Evolutionary conservation across 2,888 invertebrate species (phyloP).

Genomic region (Hymenopus coronatus): DNA sequence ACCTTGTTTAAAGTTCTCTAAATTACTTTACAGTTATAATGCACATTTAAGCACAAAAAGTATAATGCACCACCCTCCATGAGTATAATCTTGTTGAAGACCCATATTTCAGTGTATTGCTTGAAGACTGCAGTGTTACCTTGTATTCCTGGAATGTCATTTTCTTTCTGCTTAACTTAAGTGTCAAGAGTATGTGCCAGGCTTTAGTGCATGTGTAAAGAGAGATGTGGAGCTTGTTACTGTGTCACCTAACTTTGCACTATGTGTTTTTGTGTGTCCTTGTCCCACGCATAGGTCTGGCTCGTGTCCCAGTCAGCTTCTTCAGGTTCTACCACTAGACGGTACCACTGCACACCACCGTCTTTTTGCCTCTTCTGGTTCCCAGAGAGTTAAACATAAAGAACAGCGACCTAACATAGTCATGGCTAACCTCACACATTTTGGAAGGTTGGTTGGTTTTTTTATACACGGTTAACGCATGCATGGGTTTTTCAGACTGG

Average conservation of each 20-base stretch:
- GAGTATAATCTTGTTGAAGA: too few relatives aligned
- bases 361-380: slow-evolving; percentile 41
- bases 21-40: too few relatives aligned
- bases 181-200: not conserved
- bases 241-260: slow-evolving; percentile 29
- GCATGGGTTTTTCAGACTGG: not conserved
- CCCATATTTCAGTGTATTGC: not conserved
- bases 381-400: slow-evolving; percentile 63
- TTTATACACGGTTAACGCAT: not conserved
- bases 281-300: slow-evolving; percentile 66
- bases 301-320: slow-evolving; percentile 86
- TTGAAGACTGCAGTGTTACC: not conserved
- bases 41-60: too few relatives aligned
- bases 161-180: not conserved
- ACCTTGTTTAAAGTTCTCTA: too few relatives aligned
- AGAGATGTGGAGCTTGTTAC: not conserved
- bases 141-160: not conserved
- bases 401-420: slow-evolving; percentile 54
- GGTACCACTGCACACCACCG: slow-evolving; percentile 39
- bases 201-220: not conserved
- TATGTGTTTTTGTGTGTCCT: slow-evolving; percentile 35
- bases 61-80: too few relatives aligned
- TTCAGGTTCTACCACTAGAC: slow-evolving; percentile 66
- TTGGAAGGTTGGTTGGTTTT: slow-evolving; percentile 48
- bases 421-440: slow-evolving; percentile 44